Evolutionary conservation across 2,888 invertebrate species (phyloP), one percentile per base, ranked within the genome.

Genomic region (Rhopalosiphum nymphaeae): DNA sequence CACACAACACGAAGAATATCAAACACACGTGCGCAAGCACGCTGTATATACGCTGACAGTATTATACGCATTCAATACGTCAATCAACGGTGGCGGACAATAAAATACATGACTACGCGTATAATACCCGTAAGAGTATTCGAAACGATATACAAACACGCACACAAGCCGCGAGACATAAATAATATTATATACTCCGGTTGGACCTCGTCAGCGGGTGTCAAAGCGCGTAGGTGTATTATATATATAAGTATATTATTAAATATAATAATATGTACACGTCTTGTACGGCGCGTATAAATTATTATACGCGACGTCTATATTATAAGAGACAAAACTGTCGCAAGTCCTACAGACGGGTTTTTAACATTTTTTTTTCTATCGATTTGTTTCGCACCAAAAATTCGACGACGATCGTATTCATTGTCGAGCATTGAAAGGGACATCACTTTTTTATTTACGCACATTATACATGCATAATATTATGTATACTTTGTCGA

Each of bases 11-110:
- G 36, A 78, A 36, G 57, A 36, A 89, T 49, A 61, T 46, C 61
- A 90, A 61, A 91, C 36, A 84, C 49, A 42, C 46, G 36, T 42
- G 21, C 78, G 36, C 42, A 25, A 56, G 86, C 44, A 90, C 44
- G 44, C 29, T 84, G 44, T 57, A 89, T 46, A 7, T 46, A 61
- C 42, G 56, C 56, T 93, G 93, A 93, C 92, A 56, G 89, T 25
- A 56, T 49, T 56, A n/a, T 93, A 56, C 67, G 78, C 56, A 78
- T 93, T 89, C 84, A 89, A 93, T 84, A 57, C 57, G 93, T 93
- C 93, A 93, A 93, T 93, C 93, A 93, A 93, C 44, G 61, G 61
- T 7, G 86, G 42, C 36, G 86, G 89, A 93, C 89, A 56, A 84
- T 89, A 89, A 86, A 36, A 88, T 42, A 57, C 57, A 91, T 86